Evolutionary conservation across 2,797 vertebrate genomes (phyloP), one percentile per base, ranked within the genome.

Genomic region (Tenualosa thibaudeaui): DNA sequence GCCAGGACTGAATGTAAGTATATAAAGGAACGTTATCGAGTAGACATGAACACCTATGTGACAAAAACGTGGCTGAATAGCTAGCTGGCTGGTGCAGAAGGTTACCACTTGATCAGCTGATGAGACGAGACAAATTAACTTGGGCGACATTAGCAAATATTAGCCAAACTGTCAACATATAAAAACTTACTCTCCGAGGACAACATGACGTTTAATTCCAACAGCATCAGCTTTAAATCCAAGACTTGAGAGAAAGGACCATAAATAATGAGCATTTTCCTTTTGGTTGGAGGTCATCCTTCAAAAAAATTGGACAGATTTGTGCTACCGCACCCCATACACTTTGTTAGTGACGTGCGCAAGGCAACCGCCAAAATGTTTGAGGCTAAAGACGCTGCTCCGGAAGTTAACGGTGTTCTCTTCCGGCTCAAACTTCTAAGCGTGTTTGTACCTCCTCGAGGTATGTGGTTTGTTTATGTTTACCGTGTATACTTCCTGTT

Each of bases 231-330:
- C 90, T 1, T 93, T 82, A 86, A 98, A 96, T 24, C 96, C 97
- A 75, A 98, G 89, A 0, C 94, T 95, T 71, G 93, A 91, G 1
- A 98, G 90, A 50, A 84, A 90, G 85, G 95, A 93, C 97, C 97
- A 98, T 2, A 98, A 87, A 81, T 96, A 94, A 84, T 88, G 92
- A 22, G 91, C 91, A 1, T 92, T 92, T 12, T 81, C 86, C 49
- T 92, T 94, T 84, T 93, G n/a, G 22, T 40, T 49, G 10, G 10
- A 26, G 65, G 3, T 49, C 62, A 9, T 5, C 1, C 40, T 78
- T 83, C 31, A 10, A 22, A 78, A 46, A 13, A 24, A 10, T 15
- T 81, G 1, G 75, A 1, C 82, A 84, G 75, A 56, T 17, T 37
- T 3, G 50, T 10, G 51, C n/a, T 65, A n/a, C 2, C 24, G 17